phyloP scores from a whole-genome alignment of 2,888 invertebrate genomes.

The Eristalis intricaria region DNA sequence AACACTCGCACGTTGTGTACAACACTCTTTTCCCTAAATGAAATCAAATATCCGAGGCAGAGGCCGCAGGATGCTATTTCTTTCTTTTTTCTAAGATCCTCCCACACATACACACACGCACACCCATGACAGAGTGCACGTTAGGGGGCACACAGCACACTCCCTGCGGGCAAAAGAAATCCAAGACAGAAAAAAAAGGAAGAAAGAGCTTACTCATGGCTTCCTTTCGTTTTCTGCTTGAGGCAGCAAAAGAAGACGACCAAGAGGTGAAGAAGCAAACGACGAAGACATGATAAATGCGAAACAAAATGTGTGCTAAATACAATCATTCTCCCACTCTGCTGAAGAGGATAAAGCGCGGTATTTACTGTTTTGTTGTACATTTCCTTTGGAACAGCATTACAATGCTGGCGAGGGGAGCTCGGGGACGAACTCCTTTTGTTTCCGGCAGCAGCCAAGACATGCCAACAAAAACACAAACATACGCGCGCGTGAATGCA shows the following conservation, averaged over 20 bases:
- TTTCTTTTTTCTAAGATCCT: slow-evolving; percentile 58
- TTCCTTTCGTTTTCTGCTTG: slow-evolving; percentile 61
- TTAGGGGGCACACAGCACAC: neutral
- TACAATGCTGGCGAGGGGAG: neutral
- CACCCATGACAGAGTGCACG: too few relatives aligned
- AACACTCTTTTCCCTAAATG: slow-evolving; percentile 57
- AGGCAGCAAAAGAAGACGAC: slow-evolving; percentile 28
- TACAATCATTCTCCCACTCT: slow-evolving; percentile 47
- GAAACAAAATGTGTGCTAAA: slow-evolving; percentile 68
- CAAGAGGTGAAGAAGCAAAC: neutral
- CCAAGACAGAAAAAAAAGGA: neutral
- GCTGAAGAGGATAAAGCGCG: slow-evolving; percentile 25
- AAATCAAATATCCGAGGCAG: slow-evolving; percentile 71
- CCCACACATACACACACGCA: neutral
- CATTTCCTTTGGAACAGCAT: slow-evolving; percentile 32
- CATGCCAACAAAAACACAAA: slow-evolving; percentile 15
- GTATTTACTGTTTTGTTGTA: slow-evolving; percentile 55
- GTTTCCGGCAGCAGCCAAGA: slow-evolving; percentile 31
- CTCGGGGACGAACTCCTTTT: neutral
- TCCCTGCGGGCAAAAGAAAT: neutral
- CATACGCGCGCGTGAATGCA: slow-evolving; percentile 46
- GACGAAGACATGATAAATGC: slow-evolving; percentile 51
- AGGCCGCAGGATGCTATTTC: slow-evolving; percentile 69
- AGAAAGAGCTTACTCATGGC: slow-evolving; percentile 61
- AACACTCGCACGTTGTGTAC: slow-evolving; percentile 9